Percentiles rank a stretch among this genome's conserved stretches.
Evolutionary conservation across 37 sponge, comb jelly and placozoan species (phyloP).

Genomic region (Trichoplax adhaerens): DNA sequence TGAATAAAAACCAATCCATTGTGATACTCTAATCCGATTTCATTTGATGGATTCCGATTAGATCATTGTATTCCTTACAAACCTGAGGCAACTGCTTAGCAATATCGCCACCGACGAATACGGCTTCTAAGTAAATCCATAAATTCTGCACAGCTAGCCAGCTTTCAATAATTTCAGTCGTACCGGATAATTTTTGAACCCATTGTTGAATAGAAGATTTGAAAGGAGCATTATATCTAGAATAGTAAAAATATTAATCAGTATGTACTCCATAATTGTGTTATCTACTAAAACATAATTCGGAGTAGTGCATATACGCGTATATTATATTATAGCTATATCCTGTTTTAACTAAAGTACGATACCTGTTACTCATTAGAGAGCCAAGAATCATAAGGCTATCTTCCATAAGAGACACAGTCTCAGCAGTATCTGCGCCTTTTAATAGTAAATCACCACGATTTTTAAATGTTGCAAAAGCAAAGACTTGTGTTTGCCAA

Average conservation of each 20-base stretch:
- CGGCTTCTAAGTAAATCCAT: constrained; percentile 97
- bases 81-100: constrained; percentile 97
- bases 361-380: constrained; percentile 85
- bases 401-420: constrained; percentile 90
- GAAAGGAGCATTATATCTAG: constrained; percentile 87
- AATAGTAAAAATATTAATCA: neutral
- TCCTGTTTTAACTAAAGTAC: neutral
- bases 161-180: constrained; percentile 94
- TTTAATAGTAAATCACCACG: constrained; percentile 85
- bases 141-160: constrained; percentile 96
- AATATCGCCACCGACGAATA: constrained; percentile 98
- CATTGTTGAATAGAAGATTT: constrained; percentile 80
- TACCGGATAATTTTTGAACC: constrained; percentile 89
- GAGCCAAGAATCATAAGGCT: constrained; percentile 93
- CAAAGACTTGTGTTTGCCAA: constrained; percentile 61
- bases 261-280: neutral
- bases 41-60: neutral
- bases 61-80: neutral
- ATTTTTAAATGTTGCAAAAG: constrained; percentile 66
- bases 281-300: neutral
- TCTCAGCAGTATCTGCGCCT: constrained; percentile 73
- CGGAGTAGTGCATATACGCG: neutral
- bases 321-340: neutral
- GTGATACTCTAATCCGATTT: neutral
- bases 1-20: neutral